These are phyloP conservation scores for Paramisgurnus dabryanus DNA, from an alignment of 2,113 vertebrate species.

Conservation along the genomic window DNA sequence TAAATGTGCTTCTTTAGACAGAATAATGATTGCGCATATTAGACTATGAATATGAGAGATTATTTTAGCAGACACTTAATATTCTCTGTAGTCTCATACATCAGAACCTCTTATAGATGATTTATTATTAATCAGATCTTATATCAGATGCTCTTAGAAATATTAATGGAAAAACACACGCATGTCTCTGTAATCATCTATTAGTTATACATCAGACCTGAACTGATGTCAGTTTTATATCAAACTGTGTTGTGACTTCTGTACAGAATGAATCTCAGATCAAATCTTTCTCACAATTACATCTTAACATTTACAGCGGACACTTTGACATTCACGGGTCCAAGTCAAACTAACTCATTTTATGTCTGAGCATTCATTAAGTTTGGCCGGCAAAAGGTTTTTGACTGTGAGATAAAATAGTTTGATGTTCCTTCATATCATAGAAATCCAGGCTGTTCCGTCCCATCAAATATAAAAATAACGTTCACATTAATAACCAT, in stretches of 20 bases:
- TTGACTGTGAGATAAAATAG: too few relatives aligned
- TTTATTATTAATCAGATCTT: conserved; percentile 40
- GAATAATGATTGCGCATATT: too few relatives aligned
- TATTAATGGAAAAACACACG: background rate
- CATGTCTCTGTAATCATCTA: background rate
- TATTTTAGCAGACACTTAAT: background rate
- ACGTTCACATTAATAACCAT: too few relatives aligned
- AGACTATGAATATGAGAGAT: too few relatives aligned
- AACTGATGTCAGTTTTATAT: conserved; percentile 28
- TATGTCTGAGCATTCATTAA: too few relatives aligned
- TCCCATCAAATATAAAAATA: background rate
- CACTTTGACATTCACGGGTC: too few relatives aligned
- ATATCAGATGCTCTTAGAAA: conserved; percentile 36
- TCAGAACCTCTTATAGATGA: background rate
- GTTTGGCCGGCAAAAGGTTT: too few relatives aligned
- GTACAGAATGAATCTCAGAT: background rate
- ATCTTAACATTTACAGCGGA: background rate
- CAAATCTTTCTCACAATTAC: too few relatives aligned
- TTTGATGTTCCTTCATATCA: too few relatives aligned
- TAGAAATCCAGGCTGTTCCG: too few relatives aligned
- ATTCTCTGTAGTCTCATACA: conserved; percentile 2
- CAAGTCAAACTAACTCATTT: too few relatives aligned
- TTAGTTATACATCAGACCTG: conserved; percentile 9
- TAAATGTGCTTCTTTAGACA: too few relatives aligned
- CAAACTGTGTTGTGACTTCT: background rate